Evolutionary conservation across 2,113 vertebrate genomes (phyloP).

Genomic region (Zootoca vivipara): DNA sequence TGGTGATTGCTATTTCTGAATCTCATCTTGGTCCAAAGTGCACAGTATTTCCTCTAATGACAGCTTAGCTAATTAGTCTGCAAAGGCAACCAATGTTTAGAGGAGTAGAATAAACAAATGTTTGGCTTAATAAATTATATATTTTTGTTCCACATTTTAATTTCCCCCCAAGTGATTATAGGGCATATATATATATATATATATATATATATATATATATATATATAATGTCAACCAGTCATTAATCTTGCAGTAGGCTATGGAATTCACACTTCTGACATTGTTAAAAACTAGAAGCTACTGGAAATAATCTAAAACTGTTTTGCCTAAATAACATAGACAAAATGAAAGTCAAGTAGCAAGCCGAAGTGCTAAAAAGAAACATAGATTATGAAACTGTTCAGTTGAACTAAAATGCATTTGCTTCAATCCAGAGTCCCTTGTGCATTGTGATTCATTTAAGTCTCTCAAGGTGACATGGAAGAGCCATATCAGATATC

Average conservation of each 20-base stretch:
- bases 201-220: too few relatives aligned
- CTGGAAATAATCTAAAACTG: not conserved
- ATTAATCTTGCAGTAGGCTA: not conserved
- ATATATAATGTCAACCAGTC: too few relatives aligned
- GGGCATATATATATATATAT: too few relatives aligned
- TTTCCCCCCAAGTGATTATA: not conserved
- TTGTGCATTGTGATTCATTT: not conserved
- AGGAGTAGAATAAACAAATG: not conserved
- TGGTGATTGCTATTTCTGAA: slow-evolving; percentile 42
- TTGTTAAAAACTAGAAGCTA: not conserved
- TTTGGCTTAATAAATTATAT: slow-evolving; percentile 13
- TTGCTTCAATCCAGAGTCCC: not conserved
- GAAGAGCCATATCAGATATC: not conserved
- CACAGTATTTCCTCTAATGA: not conserved
- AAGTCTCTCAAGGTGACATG: not conserved
- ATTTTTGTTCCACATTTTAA: not conserved
- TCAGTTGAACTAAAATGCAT: not conserved
- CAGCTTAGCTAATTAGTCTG: slow-evolving; percentile 10
- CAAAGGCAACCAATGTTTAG: slow-evolving; percentile 11
- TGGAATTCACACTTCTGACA: slow-evolving; percentile 10
- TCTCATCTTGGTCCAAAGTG: not conserved
- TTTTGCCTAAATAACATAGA: not conserved
- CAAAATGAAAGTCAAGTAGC: not conserved
- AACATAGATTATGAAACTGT: not conserved
- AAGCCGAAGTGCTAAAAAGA: not conserved